Conservation (phyloP, 2,797 vertebrate species). For the Chiroxiphia lanceolata region DNA sequence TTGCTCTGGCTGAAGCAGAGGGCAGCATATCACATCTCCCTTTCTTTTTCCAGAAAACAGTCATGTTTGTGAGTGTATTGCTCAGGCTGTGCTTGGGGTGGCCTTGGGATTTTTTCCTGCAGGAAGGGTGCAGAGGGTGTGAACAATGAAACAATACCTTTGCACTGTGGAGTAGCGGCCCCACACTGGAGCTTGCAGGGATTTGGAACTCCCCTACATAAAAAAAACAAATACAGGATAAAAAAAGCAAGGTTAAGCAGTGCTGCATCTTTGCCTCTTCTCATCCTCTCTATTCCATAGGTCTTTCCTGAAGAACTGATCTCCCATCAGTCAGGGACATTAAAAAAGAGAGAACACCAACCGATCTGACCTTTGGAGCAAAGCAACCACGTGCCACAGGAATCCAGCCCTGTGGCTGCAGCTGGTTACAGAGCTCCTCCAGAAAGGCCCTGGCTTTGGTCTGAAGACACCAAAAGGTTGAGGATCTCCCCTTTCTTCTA, state of each 20-base stretch:
- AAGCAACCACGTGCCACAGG: background rate
- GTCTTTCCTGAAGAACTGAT: background rate
- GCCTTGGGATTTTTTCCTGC: background rate
- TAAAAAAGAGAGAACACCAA: background rate
- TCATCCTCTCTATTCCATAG: background rate
- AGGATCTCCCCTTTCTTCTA: background rate
- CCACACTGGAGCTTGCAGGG: background rate
- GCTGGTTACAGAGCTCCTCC: background rate
- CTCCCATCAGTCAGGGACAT: background rate
- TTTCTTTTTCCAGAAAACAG: background rate
- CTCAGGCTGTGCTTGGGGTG: background rate
- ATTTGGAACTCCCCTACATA: slow-evolving; percentile 8
- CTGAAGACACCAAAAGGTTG: background rate
- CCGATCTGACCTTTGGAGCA: background rate
- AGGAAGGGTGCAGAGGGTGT: background rate
- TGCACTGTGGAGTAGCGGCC: background rate
- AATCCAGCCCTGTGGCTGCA: background rate
- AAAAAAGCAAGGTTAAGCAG: background rate
- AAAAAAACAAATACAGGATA: background rate
- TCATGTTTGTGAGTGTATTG: background rate
- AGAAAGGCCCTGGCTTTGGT: background rate
- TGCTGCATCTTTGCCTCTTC: background rate
- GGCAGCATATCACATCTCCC: background rate
- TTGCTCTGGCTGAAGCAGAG: background rate
- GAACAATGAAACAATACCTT: slow-evolving; percentile 6